Conservation (phyloP, 2,888 invertebrate genomes). For the Neoaliturus tenellus region DNA sequence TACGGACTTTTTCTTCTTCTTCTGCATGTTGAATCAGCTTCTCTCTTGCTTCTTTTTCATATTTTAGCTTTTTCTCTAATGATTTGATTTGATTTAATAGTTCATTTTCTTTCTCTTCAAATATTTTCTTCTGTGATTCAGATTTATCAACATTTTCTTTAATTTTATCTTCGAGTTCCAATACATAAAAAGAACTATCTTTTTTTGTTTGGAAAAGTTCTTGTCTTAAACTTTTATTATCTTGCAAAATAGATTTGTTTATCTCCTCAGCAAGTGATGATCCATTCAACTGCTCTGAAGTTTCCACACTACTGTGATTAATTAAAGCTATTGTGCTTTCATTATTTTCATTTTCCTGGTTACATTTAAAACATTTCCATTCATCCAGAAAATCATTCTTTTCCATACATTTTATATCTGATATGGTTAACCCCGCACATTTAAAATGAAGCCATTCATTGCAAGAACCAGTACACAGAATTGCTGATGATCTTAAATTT, state of each 20-base stretch:
- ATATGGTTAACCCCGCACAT: not conserved
- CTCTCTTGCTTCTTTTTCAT: too few relatives aligned
- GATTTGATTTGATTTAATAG: too few relatives aligned
- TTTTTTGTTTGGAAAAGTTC: slow-evolving; percentile 2
- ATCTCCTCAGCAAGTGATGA: slow-evolving; percentile 29
- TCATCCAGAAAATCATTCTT: not conserved
- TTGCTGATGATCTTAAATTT: slow-evolving; percentile 4
- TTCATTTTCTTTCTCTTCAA: too few relatives aligned
- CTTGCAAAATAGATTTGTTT: slow-evolving; percentile 11
- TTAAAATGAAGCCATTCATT: slow-evolving; percentile 12
- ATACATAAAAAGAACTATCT: slow-evolving; percentile 2
- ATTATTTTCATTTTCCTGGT: not conserved
- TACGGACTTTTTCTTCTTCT: not conserved
- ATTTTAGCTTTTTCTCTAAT: too few relatives aligned
- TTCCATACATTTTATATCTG: slow-evolving; percentile 5
- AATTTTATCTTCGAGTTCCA: slow-evolving; percentile 14
- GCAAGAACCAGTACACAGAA: slow-evolving; percentile 11
- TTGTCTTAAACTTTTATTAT: slow-evolving; percentile 9
- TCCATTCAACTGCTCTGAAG: not conserved
- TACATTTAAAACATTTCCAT: slow-evolving; percentile 17
- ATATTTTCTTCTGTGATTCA: too few relatives aligned
- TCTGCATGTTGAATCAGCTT: not conserved
- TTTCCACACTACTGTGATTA: not conserved
- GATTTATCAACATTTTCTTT: too few relatives aligned
- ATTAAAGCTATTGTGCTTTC: not conserved